These are phyloP conservation scores for Pontoporia blainvillei DNA, from an alignment of 2,113 vertebrate genomes.

Conservation along the genomic window DNA sequence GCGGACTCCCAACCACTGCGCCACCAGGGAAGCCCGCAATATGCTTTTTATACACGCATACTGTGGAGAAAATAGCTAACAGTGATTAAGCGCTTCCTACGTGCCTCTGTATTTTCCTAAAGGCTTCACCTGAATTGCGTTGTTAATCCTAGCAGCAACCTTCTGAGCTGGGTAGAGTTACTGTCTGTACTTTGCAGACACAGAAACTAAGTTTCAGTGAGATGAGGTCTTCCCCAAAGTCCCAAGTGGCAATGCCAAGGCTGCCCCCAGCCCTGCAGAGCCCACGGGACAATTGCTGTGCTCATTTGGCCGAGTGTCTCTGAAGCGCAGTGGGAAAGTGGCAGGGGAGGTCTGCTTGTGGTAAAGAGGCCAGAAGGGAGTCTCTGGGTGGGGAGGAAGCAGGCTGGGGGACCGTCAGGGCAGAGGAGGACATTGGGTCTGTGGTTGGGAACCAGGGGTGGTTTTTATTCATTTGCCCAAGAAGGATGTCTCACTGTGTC, in stretches of 20 bases:
- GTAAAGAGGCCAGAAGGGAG: too few species aligned
- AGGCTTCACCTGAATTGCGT: neutral
- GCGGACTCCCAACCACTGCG: too few species aligned
- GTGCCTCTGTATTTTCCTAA: neutral
- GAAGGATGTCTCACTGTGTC: constrained; percentile 32
- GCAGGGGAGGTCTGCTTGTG: rapidly evolving
- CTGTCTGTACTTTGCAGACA: neutral
- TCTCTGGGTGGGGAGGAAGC: neutral
- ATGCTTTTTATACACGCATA: neutral
- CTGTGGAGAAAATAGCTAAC: neutral
- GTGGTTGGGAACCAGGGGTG: neutral
- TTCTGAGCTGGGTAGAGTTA: neutral
- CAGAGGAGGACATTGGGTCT: neutral
- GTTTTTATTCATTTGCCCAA: constrained; percentile 16
- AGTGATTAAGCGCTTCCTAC: rapidly evolving
- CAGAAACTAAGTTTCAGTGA: neutral
- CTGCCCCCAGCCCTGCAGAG: neutral
- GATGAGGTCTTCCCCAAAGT: neutral
- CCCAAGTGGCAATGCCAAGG: neutral
- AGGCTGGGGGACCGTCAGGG: neutral
- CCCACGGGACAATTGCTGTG: too few species aligned
- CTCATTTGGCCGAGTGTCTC: neutral
- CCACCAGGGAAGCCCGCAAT: neutral
- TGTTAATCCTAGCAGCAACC: neutral
- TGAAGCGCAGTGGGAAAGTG: too few species aligned